These are phyloP conservation scores for Octodonta nipae DNA, from an alignment of 2,888 invertebrate genomes.

Conservation along the genomic window DNA sequence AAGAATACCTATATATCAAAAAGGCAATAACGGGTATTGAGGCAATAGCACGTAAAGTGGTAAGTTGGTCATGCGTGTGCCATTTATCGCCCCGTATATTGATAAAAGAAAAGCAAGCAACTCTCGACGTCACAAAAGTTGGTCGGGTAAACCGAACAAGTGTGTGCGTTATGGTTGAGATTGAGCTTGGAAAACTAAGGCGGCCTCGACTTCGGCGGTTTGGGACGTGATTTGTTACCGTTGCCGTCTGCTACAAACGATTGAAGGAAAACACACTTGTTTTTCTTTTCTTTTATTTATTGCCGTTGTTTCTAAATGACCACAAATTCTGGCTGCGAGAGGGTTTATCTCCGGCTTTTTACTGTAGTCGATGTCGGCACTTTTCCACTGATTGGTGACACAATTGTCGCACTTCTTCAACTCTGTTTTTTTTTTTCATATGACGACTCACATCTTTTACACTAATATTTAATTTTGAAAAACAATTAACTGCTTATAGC, in stretches of 20 bases:
- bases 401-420: no score
- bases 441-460: no score
- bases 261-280: slow-evolving; percentile 13
- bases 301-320: neutral
- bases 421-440: no score
- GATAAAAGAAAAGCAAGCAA: no score
- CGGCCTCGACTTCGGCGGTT: no score
- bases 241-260: slow-evolving; percentile 23
- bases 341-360: neutral
- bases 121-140: no score
- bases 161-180: slow-evolving; percentile 21
- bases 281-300: slow-evolving; percentile 1
- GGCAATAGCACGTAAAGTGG: slow-evolving; percentile 22
- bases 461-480: no score
- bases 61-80: slow-evolving; percentile 26
- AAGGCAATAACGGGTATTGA: slow-evolving; percentile 11
- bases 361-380: neutral
- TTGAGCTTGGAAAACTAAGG: slow-evolving; percentile 6
- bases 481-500: no score
- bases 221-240: slow-evolving; percentile 23
- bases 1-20: slow-evolving; percentile 5
- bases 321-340: neutral
- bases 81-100: slow-evolving; percentile 24
- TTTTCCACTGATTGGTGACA: slow-evolving; percentile 1
- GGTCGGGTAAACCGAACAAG: slow-evolving; percentile 13